Base-by-base conservation (phyloP, 1,140 invertebrate species). In the Zaprionus nigranus region DNA sequence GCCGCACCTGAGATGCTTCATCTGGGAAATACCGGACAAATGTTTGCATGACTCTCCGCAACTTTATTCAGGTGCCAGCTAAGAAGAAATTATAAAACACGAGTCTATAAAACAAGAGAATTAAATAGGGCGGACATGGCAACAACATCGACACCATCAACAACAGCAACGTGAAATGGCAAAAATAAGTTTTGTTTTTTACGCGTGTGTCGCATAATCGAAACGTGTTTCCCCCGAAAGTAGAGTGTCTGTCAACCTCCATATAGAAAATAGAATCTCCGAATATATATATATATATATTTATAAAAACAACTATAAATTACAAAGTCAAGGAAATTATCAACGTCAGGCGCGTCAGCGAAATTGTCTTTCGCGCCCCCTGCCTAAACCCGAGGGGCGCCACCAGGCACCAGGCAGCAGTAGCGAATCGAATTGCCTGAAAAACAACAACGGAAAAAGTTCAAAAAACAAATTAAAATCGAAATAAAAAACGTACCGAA, bases 321-420 rank as follows among this genome's bases (percentile, higher is more conserved):
- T 84, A 84, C 82, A 81, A 64, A 85, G 79, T 84, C 82, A 84
- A 84, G 82, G 82, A 84, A 84, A 84, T 84, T 78, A 81, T 85
- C 74, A 85, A 68, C 78, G 69, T 24, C 82, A 71, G 78, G 15
- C 63, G 78, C 82, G 78, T 84, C 82, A 84, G 82, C 72, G 66
- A 69, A 68, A 53, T 79, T 22, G 65, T 71, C 70, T 65, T 40
- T 13, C 1, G 49, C 61, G 17, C 2, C 46, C 7, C 13, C 69
- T 22, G 1, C 17, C 22, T 26, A 6, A 9, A 15, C 30, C 20
- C n/a, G 46, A 62, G 69, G 36, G 69, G 69, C 69, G 61, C 62
- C 62, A 24, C 30, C 9, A 34, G 30, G 30, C 30, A 30, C 30
- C 30, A 30, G 30, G 30, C 30, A 51, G 11, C 3, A 24, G 46